Conservation (phyloP, 2,113 vertebrate genomes). For the Nanorana parkeri region DNA sequence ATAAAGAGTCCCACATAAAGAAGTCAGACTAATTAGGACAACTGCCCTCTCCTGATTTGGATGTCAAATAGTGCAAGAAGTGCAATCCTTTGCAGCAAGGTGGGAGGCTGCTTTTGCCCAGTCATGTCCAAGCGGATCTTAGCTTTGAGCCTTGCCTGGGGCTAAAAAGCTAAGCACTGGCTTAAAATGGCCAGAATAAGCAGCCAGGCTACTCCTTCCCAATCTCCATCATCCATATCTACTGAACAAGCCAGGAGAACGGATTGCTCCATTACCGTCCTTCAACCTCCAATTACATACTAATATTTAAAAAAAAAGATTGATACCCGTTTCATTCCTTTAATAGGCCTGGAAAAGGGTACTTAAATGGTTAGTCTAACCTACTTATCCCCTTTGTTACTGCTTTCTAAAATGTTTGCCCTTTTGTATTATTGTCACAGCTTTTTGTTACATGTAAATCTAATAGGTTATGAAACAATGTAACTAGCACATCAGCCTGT, state of each 20-base stretch:
- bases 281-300: neutral
- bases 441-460: no score
- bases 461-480: no score
- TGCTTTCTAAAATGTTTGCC: neutral
- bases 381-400: neutral
- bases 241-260: constrained; percentile 31
- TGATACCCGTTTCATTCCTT: neutral
- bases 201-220: neutral
- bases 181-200: constrained; percentile 27
- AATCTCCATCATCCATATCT: constrained; percentile 8
- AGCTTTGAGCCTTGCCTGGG: constrained; percentile 63
- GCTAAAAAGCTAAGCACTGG: constrained; percentile 59
- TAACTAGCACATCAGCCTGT: no score
- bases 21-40: constrained; percentile 8
- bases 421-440: neutral
- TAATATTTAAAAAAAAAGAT: neutral
- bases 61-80: neutral
- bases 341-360: neutral
- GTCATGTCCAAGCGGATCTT: constrained; percentile 50
- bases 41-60: constrained; percentile 34
- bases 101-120: constrained; percentile 58
- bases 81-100: neutral
- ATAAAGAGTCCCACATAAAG: neutral
- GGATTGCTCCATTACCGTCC: constrained; percentile 41
- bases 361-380: neutral